Percentiles rank a stretch among this genome's conserved stretches.
Evolutionary conservation across 2,113 vertebrate genomes (phyloP).

Genomic region (Nesoenas mayeri): DNA sequence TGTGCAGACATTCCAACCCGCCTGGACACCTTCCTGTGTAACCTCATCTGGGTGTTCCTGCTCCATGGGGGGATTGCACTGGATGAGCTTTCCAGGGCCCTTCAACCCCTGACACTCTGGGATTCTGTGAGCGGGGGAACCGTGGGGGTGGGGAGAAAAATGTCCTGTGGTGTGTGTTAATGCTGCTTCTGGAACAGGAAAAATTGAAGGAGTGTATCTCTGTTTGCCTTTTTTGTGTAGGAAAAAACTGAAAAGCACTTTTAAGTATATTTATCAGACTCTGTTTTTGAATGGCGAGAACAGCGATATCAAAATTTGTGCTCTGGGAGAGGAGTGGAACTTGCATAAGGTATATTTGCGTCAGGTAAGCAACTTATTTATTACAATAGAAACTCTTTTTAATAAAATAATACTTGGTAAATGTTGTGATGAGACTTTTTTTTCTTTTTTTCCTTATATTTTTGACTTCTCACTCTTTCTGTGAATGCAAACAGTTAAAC

Average conservation of each 20-base stretch:
- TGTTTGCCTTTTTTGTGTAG: slow-evolving; percentile 55
- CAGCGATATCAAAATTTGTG: slow-evolving; percentile 94
- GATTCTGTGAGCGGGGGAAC: background rate
- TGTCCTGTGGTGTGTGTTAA: fast-evolving
- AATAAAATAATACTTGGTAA: background rate
- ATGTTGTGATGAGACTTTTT: background rate
- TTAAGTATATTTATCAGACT: slow-evolving; percentile 96
- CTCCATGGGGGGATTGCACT: too few relatives aligned
- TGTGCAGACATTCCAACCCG: too few relatives aligned
- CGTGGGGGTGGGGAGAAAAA: fast-evolving
- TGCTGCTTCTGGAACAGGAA: background rate
- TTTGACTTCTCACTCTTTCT: background rate
- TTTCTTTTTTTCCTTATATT: fast-evolving
- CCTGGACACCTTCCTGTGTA: too few relatives aligned
- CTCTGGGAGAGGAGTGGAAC: slow-evolving; percentile 95
- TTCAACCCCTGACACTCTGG: too few relatives aligned
- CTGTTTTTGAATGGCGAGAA: slow-evolving; percentile 97
- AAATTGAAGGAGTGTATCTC: background rate
- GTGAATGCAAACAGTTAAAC: background rate
- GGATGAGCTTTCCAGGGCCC: too few relatives aligned
- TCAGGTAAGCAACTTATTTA: slow-evolving; percentile 79
- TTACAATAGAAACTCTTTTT: background rate
- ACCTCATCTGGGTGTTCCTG: too few relatives aligned
- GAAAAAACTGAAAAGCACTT: slow-evolving; percentile 96
- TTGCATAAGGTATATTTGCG: slow-evolving; percentile 97